Conservation (phyloP, 2,797 vertebrate genomes). For the Meda fulgida region DNA sequence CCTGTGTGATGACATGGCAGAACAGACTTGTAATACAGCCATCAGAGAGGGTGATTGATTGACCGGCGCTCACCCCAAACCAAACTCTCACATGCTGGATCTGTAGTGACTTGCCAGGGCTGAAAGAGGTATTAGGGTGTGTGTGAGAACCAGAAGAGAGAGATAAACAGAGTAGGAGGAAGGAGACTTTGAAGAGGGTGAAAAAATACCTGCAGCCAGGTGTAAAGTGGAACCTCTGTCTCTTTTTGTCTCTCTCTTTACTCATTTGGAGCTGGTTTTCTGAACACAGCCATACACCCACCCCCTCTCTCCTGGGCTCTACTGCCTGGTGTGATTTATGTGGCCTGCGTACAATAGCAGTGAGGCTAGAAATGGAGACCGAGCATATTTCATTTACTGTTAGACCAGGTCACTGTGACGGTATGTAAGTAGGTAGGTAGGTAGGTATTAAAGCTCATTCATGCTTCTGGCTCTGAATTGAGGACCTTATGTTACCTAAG, state of each 20-base stretch:
- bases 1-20: conserved; percentile 73
- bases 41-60: conserved; percentile 76
- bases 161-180: conserved; percentile 33
- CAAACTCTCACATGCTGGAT: conserved; percentile 53
- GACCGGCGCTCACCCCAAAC: conserved; percentile 52
- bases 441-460: neutral
- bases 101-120: conserved; percentile 51
- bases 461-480: neutral
- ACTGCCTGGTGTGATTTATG: conserved; percentile 54
- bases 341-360: conserved; percentile 53
- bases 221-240: conserved; percentile 42
- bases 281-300: conserved; percentile 51
- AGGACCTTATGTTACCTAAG: neutral
- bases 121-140: conserved; percentile 43
- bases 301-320: conserved; percentile 37
- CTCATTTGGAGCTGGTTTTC: conserved; percentile 24
- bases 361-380: conserved; percentile 22
- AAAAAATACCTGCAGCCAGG: conserved; percentile 53
- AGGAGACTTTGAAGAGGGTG: conserved; percentile 44
- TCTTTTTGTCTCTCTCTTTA: conserved; percentile 22
- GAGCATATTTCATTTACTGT: conserved; percentile 46
- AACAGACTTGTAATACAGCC: conserved; percentile 76
- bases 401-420: conserved; percentile 20
- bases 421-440: neutral
- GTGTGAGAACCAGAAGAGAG: conserved; percentile 24